phyloP scores from a whole-genome alignment of 2,113 vertebrate genomes.

The Oncorhynchus nerka region DNA sequence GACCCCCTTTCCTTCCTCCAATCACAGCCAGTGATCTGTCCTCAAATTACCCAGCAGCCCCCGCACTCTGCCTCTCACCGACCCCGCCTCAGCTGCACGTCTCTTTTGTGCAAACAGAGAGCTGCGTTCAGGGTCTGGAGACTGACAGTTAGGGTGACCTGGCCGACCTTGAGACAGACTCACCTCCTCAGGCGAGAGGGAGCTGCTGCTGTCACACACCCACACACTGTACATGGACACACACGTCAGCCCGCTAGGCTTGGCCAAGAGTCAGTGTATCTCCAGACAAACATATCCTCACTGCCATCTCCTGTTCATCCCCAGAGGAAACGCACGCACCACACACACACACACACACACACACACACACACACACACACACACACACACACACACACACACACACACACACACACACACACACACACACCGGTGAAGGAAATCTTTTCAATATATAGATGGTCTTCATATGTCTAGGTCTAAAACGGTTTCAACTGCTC shows the following conservation, averaged over 20 bases:
- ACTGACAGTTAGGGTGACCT: conserved; percentile 47
- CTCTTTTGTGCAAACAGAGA: conserved; percentile 38
- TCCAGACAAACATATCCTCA: not conserved
- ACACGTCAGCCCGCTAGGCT: not conserved
- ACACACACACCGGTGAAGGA: not conserved
- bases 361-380: not conserved
- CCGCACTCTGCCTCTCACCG: conserved; percentile 36
- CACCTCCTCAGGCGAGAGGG: not conserved
- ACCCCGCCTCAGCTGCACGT: conserved; percentile 56
- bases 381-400: not conserved
- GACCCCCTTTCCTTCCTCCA: conserved; percentile 33
- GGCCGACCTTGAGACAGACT: conserved; percentile 41
- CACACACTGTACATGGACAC: not conserved
- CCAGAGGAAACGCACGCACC: not conserved
- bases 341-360: not conserved
- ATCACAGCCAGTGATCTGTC: conserved; percentile 48
- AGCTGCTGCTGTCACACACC: conserved; percentile 24
- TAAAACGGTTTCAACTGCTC: too few relatives aligned
- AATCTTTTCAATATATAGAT: too few relatives aligned
- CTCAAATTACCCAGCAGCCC: conserved; percentile 42
- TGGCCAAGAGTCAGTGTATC: not conserved
- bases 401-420: not conserved
- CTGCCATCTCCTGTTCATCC: not conserved
- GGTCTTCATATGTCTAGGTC: too few relatives aligned
- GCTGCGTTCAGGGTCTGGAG: conserved; percentile 28